phyloP scores from a whole-genome alignment of 2,888 invertebrate genomes.

The Lycophotia porphyrea region DNA sequence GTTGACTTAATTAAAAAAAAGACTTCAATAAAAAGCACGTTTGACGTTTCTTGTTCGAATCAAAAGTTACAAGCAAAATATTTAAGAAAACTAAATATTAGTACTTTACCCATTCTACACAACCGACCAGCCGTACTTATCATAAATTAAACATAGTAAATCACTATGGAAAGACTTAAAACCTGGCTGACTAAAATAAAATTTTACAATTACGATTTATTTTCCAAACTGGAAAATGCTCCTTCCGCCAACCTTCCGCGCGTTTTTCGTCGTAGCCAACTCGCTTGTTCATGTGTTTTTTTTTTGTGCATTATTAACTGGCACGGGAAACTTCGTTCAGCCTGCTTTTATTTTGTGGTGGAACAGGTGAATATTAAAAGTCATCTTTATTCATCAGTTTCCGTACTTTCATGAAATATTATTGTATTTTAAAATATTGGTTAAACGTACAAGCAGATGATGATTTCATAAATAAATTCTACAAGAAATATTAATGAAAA shows the following conservation, averaged over 20 bases:
- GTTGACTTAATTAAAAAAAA: not conserved
- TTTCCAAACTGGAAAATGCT: conserved; percentile 25
- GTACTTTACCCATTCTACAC: conserved; percentile 36
- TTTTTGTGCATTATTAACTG: conserved; percentile 20
- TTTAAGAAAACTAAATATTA: conserved; percentile 16
- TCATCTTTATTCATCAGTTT: conserved; percentile 16
- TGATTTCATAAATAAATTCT: conserved; percentile 19
- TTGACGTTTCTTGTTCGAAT: not conserved
- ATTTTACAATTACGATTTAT: conserved; percentile 24
- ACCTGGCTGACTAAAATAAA: conserved; percentile 23
- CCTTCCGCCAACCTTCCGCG: conserved; percentile 18
- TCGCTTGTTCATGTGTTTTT: conserved; percentile 1
- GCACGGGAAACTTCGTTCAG: conserved; percentile 7
- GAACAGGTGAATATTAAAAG: conserved; percentile 22
- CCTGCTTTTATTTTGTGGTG: conserved; percentile 29
- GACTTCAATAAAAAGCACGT: not conserved
- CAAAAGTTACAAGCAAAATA: conserved; percentile 9
- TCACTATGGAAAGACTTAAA: conserved; percentile 37
- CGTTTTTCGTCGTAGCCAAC: conserved; percentile 9
- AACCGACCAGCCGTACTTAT: conserved; percentile 36
- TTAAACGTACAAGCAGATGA: not conserved
- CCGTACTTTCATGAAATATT: conserved; percentile 16
- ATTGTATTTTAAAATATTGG: conserved; percentile 7
- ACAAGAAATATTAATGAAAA: conserved; percentile 15
- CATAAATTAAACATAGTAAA: conserved; percentile 53